These are phyloP conservation scores for Marmota monax DNA, from an alignment of 2,113 vertebrate genomes.

Conservation along the genomic window DNA sequence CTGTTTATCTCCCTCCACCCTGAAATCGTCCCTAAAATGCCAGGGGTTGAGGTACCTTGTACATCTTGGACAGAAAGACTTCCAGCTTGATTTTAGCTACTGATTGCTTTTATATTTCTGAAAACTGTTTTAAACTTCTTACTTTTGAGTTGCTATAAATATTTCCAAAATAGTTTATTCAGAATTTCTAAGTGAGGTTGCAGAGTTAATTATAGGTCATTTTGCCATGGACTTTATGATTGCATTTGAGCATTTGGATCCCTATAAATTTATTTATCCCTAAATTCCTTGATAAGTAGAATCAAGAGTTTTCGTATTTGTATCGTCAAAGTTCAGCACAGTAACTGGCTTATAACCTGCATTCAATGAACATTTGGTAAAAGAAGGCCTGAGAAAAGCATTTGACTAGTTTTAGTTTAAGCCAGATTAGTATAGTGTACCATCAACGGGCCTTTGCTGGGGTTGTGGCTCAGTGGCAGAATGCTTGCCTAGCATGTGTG, in stretches of 20 bases:
- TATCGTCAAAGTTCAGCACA: neutral
- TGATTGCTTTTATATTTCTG: conserved; percentile 6
- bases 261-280: neutral
- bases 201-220: neutral
- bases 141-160: neutral
- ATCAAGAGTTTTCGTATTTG: neutral
- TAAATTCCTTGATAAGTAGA: neutral
- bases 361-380: neutral
- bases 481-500: no score
- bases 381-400: neutral
- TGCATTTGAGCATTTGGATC: neutral
- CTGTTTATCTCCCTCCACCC: no score
- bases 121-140: neutral
- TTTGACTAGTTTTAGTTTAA: conserved; percentile 24
- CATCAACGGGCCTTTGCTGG: conserved; percentile 10
- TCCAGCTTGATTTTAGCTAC: neutral
- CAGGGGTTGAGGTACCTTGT: neutral
- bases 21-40: no score
- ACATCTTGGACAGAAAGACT: neutral
- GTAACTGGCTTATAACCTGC: neutral
- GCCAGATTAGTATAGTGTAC: neutral
- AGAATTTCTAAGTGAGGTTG: conserved; percentile 35
- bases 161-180: conserved; percentile 44
- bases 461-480: no score
- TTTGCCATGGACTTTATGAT: neutral